Conservation (phyloP, 2,113 vertebrate genomes). For the Heliornis fulica region DNA sequence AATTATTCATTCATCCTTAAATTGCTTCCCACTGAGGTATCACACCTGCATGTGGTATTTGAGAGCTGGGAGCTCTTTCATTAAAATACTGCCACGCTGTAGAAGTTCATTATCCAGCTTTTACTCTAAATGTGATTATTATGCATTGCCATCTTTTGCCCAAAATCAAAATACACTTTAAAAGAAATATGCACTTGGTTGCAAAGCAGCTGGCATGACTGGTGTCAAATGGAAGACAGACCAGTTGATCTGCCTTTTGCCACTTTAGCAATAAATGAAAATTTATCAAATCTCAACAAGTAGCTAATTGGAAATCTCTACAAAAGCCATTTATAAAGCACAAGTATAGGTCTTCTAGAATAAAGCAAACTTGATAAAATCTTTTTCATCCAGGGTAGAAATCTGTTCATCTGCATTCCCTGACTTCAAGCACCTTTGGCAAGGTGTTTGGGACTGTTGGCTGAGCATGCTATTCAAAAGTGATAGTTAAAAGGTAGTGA, state of each 20-base stretch:
- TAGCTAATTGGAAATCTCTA: background rate
- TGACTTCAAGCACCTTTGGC: background rate
- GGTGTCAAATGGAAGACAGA: background rate
- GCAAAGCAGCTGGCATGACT: background rate
- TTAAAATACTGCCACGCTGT: background rate
- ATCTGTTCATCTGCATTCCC: background rate
- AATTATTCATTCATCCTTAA: background rate
- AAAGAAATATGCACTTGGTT: background rate
- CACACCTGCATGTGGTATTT: background rate
- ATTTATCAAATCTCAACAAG: background rate
- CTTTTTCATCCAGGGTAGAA: background rate
- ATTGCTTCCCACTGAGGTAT: background rate
- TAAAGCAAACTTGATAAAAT: background rate
- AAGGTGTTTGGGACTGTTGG: background rate
- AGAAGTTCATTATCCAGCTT: background rate
- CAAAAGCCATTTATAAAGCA: background rate
- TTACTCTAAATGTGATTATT: background rate
- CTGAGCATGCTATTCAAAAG: background rate
- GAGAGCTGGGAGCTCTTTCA: background rate
- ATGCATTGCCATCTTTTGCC: background rate
- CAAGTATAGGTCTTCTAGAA: background rate
- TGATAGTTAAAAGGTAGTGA: background rate
- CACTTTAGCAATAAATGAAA: conserved; percentile 1
- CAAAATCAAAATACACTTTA: background rate
- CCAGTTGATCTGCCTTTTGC: background rate